phyloP scores from a whole-genome alignment of 1,140 invertebrate genomes.

The Trichogramma pretiosum region DNA sequence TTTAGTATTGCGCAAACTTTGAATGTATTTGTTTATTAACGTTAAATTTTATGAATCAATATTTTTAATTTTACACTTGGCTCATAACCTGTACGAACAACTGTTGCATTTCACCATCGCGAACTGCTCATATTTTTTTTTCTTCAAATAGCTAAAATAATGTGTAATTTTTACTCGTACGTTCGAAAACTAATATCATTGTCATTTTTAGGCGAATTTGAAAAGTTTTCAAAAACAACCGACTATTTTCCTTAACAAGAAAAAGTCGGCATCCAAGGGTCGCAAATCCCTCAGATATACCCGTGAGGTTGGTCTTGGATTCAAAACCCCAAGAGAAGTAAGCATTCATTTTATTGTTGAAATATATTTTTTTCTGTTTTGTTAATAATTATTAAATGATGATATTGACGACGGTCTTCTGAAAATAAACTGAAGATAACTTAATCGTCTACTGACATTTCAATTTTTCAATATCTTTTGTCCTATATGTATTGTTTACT shows the following conservation, averaged over 20 bases:
- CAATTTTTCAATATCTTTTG: slow-evolving; percentile 2
- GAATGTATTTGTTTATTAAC: too few relatives aligned
- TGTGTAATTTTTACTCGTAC: neutral
- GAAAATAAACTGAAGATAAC: slow-evolving; percentile 33
- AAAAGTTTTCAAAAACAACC: slow-evolving; percentile 99
- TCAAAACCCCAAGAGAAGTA: slow-evolving; percentile 97
- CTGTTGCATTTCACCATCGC: too few relatives aligned
- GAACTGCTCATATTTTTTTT: too few relatives aligned
- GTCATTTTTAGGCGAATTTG: slow-evolving; percentile 64
- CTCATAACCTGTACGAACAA: too few relatives aligned
- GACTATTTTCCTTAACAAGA: slow-evolving; percentile 90
- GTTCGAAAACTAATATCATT: slow-evolving; percentile 4
- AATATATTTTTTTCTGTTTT: too few relatives aligned
- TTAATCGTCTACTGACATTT: slow-evolving; percentile 30
- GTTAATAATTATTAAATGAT: neutral
- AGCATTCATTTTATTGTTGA: slow-evolving; percentile 24
- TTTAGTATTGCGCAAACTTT: slow-evolving; percentile 6
- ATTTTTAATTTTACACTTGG: too few relatives aligned
- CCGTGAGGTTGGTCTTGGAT: slow-evolving; percentile 93
- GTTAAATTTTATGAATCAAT: too few relatives aligned
- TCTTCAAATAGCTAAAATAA: neutral
- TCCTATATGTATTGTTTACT: too few relatives aligned
- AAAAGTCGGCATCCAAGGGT: slow-evolving; percentile 60
- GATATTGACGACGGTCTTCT: slow-evolving; percentile 47
- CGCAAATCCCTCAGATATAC: slow-evolving; percentile 77